Conservation (phyloP, 2,113 vertebrate genomes). For the Austrofundulus limnaeus region DNA sequence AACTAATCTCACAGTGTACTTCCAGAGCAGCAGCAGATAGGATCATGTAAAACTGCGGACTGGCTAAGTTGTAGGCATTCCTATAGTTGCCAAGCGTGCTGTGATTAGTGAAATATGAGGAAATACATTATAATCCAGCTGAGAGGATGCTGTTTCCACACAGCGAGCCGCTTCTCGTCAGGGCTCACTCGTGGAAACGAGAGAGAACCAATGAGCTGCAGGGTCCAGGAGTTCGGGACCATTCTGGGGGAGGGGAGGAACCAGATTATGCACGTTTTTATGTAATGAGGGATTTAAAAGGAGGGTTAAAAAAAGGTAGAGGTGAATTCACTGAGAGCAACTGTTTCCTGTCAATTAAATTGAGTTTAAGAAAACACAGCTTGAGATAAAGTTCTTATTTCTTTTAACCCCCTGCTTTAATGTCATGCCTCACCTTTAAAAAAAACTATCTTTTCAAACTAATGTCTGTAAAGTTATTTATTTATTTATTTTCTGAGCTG, state of each 20-base stretch:
- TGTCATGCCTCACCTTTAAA: too few species aligned
- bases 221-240: constrained; percentile 44
- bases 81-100: constrained; percentile 32
- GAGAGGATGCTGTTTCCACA: constrained; percentile 58
- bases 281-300: constrained; percentile 67
- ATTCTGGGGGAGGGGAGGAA: constrained; percentile 50
- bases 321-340: constrained; percentile 12
- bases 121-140: constrained; percentile 65
- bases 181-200: constrained; percentile 35
- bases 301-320: constrained; percentile 32
- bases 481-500: too few species aligned
- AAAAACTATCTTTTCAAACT: too few species aligned
- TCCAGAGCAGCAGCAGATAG: constrained; percentile 57
- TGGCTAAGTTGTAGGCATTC: constrained; percentile 62
- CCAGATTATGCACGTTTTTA: constrained; percentile 74
- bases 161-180: constrained; percentile 27
- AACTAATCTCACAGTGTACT: constrained; percentile 68
- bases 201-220: constrained; percentile 23
- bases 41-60: constrained; percentile 68
- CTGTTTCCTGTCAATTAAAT: too few species aligned
- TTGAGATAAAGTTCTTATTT: too few species aligned
- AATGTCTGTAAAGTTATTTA: too few species aligned
- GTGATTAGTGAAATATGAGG: constrained; percentile 62
- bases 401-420: too few species aligned
- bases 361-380: too few species aligned